Conservation (phyloP, 1,140 invertebrate species). For the Leptoteleia sp. region DNA sequence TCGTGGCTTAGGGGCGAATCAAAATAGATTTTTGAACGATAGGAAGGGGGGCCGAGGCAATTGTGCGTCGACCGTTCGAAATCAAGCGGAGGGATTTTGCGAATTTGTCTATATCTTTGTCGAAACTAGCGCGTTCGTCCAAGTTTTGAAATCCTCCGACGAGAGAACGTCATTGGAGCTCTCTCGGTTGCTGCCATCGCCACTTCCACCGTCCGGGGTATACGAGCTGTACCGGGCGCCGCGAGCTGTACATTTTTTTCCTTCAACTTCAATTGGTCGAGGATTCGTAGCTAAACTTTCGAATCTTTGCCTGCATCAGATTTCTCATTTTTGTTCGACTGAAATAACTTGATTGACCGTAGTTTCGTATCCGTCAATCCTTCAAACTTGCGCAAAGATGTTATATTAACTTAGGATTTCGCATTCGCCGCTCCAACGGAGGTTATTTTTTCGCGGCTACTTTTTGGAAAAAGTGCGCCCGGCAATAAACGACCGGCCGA, state of each 20-base stretch:
- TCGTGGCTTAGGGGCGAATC: constrained; percentile 18
- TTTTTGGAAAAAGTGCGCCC: neutral
- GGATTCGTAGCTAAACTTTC: too few species aligned
- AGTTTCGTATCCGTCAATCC: constrained; percentile 49
- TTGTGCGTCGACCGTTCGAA: neutral
- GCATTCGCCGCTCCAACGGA: constrained; percentile 17
- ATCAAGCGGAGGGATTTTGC: constrained; percentile 8
- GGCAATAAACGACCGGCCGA: constrained; percentile 3
- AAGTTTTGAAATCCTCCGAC: too few species aligned
- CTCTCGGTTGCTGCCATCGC: too few species aligned
- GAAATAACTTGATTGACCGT: constrained; percentile 47
- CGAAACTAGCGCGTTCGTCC: constrained; percentile 12
- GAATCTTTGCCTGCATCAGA: constrained; percentile 9
- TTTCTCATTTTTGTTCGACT: constrained; percentile 25
- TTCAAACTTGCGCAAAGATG: constrained; percentile 40
- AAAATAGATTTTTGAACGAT: constrained; percentile 38
- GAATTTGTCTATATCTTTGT: constrained; percentile 37
- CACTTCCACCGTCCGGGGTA: too few species aligned
- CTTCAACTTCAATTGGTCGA: too few species aligned
- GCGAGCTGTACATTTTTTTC: too few species aligned
- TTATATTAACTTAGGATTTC: constrained; percentile 45
- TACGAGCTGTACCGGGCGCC: too few species aligned
- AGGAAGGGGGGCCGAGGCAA: too few species aligned
- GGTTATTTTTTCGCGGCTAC: neutral
- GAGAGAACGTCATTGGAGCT: too few species aligned